Evolutionary conservation across 2,797 vertebrate genomes (phyloP).

Genomic region (Gambusia yucatana): DNA sequence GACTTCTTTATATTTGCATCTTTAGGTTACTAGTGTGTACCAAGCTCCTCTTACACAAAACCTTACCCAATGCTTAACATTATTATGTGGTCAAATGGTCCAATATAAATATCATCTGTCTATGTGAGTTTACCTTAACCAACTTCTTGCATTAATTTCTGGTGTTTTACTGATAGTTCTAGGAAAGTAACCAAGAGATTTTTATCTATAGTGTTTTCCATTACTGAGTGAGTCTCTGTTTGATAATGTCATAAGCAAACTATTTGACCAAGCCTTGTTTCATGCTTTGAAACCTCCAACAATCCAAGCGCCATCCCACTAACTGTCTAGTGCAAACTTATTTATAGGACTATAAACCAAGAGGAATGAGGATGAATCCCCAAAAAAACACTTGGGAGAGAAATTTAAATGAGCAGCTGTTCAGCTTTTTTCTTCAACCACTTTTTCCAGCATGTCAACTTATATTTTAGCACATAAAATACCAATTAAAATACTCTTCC

Average conservation of each 20-base stretch:
- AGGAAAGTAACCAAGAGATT: background rate
- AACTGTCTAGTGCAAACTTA: background rate
- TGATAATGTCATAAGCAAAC: constrained; percentile 6
- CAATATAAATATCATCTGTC: background rate
- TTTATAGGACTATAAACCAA: background rate
- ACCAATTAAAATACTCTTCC: background rate
- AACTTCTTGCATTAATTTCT: background rate
- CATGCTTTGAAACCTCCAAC: background rate
- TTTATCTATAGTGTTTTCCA: background rate
- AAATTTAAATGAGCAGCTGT: background rate
- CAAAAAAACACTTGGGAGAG: background rate
- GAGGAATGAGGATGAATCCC: background rate
- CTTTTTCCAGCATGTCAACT: background rate
- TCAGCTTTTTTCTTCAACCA: background rate
- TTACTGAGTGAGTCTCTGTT: background rate
- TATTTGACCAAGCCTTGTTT: constrained; percentile 23
- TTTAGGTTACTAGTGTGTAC: background rate
- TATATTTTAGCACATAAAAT: background rate
- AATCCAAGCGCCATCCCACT: background rate
- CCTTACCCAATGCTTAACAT: too few species aligned
- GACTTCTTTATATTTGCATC: constrained; percentile 3
- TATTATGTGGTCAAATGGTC: background rate
- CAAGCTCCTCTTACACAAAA: background rate
- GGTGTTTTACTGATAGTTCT: background rate
- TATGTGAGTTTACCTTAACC: background rate